phyloP scores from a whole-genome alignment of 1,140 invertebrate species.

The Panonychus citri region DNA sequence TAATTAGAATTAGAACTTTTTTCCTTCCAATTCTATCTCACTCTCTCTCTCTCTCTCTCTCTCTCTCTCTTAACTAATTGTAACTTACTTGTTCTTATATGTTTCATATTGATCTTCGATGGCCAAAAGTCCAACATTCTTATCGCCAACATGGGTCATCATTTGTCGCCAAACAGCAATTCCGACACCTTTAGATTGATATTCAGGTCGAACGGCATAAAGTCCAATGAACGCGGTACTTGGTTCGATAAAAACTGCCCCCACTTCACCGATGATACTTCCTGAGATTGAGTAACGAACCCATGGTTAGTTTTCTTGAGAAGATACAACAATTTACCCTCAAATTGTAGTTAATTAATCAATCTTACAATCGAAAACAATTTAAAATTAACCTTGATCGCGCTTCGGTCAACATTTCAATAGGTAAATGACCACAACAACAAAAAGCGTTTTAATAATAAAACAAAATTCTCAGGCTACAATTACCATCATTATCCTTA shows the following conservation, averaged over 20 bases:
- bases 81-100: slow-evolving; percentile 10
- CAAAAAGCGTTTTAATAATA: too few species aligned
- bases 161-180: slow-evolving; percentile 13
- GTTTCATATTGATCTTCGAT: slow-evolving; percentile 11
- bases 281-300: slow-evolving; percentile 1
- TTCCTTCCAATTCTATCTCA: too few species aligned
- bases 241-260: slow-evolving; percentile 11
- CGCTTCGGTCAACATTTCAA: too few species aligned
- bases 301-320: neutral
- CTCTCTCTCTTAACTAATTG: too few species aligned
- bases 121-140: slow-evolving; percentile 14
- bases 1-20: too few species aligned
- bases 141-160: slow-evolving; percentile 12
- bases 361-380: too few species aligned
- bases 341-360: too few species aligned
- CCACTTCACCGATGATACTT: slow-evolving; percentile 13
- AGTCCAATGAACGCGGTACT: slow-evolving; percentile 15
- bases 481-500: too few species aligned
- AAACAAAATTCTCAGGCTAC: too few species aligned
- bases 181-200: slow-evolving; percentile 14
- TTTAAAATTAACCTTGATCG: too few species aligned
- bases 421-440: too few species aligned
- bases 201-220: slow-evolving; percentile 13
- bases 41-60: too few species aligned
- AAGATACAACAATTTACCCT: neutral